Base-by-base conservation (phyloP, 2,113 vertebrate genomes). In the Aegithalos caudatus region DNA sequence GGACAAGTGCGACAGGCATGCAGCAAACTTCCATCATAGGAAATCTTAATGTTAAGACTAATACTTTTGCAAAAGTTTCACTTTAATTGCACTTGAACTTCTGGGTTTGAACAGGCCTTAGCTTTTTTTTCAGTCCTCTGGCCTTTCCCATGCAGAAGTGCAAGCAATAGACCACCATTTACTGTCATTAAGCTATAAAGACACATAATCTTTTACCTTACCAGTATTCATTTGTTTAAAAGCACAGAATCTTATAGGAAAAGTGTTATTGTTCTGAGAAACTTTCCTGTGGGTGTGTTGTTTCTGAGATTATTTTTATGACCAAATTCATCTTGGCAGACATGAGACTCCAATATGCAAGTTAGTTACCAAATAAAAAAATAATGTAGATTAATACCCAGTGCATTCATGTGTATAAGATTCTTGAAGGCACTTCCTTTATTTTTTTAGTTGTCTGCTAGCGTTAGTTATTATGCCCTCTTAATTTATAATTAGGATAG, bases 111-210 rank as follows among this genome's bases (percentile, higher is more conserved):
- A 33, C 20, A 65, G 10, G 11, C 33, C n/a, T 60, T 73, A 45
- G 6, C 38, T 65, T 70, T 0, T 70, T 0, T 0, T 14, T 60
- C 29, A 33, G 35, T 73, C 31, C 50, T 73, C 7, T n/a, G 35
- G 17, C 16, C 11, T 76, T 44, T 44, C 38, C 27, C 20, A 25
- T 33, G 24, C 12, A 33, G 42, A 83, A 90, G 1, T 62, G 2
- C 38, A 40, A 58, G 66, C 1, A 50, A 10, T 12, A 56, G 5
- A 14, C 17, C 2, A 45, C 25, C 7, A 14, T 54, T 90, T 85
- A 82, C 25, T 33, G 12, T 4, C 25, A 50, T 50, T 54, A 71
- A 82, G 20, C 13, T 50, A 33, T 22, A 37, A 28, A 85, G 38
- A 31, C 31, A 44, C 14, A 13, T 48, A 27, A 24, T 45, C 4